Evolutionary conservation across 53 echinoderm and acorn worm species (phyloP), one percentile per base, ranked within the genome.

Genomic region (Holothuria leucospilota): DNA sequence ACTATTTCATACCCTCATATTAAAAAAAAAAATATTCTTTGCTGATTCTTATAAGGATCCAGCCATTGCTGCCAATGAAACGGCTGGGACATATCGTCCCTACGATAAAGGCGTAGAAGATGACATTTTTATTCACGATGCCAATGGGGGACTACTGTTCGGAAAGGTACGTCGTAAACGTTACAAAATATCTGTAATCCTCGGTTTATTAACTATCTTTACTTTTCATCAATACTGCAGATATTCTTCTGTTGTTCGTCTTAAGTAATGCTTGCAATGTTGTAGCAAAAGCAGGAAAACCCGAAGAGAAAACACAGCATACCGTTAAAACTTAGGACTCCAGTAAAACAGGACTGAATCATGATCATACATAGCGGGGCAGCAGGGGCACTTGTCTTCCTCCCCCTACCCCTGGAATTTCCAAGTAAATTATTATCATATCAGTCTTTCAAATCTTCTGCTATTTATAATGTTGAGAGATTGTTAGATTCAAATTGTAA

Each of bases 1-100:
- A 34, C 34, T 34, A 3, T 2, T 34, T 3, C 3, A 34, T 34
- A 34, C 34, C 3, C 3, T 34, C n/a, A n/a, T n/a, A n/a, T 34
- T 63, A 9, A 6, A 63, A 0, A 5, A 63, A 18, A 63, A 0
- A 0, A 0, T 63, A 5, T 23, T 63, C 64, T 8, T 23, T 63
- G 12, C 27, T 53, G n/a, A 0, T 21, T 26, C 21, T 73, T 39
- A 21, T 15, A 21, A 97, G 97, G 97, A 97, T 86, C 97, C 97
- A 4, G 97, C 97, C 14, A 97, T 97, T 58, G 84, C 90, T 20
- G 95, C 91, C 2, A 95, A 95, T 59, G 99, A 98, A 86, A 93
- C 90, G 13, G 75, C 30, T n/a, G 88, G 91, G n/a, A 71, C 89
- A 6, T 98, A 98, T 68, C 92, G 93, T 6, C 87, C 99, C 0